These are phyloP conservation scores for Coptodon rendalli DNA, from an alignment of 2,113 vertebrate genomes.

Conservation along the genomic window DNA sequence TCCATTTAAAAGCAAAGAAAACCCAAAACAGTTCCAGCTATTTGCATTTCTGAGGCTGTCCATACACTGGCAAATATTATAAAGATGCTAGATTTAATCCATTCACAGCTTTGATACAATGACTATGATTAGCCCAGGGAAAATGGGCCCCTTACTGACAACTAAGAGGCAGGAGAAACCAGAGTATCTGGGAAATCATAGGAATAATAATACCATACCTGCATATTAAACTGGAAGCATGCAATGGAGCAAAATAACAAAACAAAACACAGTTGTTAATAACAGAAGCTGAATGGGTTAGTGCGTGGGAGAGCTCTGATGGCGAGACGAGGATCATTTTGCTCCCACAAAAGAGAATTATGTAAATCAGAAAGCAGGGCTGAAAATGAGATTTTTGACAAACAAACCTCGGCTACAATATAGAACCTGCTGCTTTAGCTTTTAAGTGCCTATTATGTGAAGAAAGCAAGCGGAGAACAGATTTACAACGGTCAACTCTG, in stretches of 20 bases:
- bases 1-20: not conserved
- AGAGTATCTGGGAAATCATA: slow-evolving; percentile 25
- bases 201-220: slow-evolving; percentile 73
- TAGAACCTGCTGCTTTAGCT: not conserved
- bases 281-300: slow-evolving; percentile 11
- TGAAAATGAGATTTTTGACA: slow-evolving; percentile 39
- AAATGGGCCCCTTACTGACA: slow-evolving; percentile 26
- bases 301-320: slow-evolving; percentile 32
- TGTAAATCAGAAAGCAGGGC: slow-evolving; percentile 25
- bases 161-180: slow-evolving; percentile 33
- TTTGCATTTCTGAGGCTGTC: not conserved
- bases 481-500: not conserved
- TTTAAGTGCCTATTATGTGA: not conserved
- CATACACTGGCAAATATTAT: not conserved
- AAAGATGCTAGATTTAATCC: slow-evolving; percentile 25
- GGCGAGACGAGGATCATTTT: slow-evolving; percentile 22
- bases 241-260: slow-evolving; percentile 70
- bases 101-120: slow-evolving; percentile 19
- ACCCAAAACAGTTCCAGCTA: not conserved
- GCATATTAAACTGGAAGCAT: slow-evolving; percentile 81
- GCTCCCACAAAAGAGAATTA: slow-evolving; percentile 45
- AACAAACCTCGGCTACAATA: slow-evolving; percentile 20
- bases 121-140: slow-evolving; percentile 47
- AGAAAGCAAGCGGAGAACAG: not conserved
- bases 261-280: slow-evolving; percentile 46